These are phyloP conservation scores for Cenopis cana DNA, from an alignment of 2,888 invertebrate species.

Conservation along the genomic window DNA sequence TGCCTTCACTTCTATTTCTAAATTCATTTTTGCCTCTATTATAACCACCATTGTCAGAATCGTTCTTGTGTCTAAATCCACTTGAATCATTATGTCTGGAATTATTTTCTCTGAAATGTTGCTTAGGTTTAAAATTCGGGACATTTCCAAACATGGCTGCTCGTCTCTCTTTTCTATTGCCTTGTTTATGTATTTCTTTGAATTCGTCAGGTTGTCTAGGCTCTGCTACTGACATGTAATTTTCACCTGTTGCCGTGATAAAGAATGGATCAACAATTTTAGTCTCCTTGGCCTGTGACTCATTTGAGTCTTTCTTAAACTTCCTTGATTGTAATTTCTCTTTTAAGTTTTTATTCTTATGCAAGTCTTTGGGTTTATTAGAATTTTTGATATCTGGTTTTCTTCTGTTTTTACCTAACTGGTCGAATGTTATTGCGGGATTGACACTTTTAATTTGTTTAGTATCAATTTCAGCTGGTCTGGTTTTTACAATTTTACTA, in stretches of 20 bases:
- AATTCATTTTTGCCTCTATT: conserved; percentile 44
- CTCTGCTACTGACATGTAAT: conserved; percentile 77
- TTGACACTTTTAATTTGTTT: conserved; percentile 36
- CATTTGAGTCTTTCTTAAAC: conserved; percentile 63
- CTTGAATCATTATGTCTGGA: conserved; percentile 50
- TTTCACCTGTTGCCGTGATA: conserved; percentile 74
- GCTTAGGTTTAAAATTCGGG: conserved; percentile 65
- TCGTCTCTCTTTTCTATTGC: conserved; percentile 75
- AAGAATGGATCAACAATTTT: conserved; percentile 81
- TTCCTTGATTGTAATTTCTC: conserved; percentile 69
- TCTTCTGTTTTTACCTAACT: conserved; percentile 41
- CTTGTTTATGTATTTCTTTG: conserved; percentile 73
- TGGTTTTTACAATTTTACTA: conserved; percentile 22
- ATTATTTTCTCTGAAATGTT: conserved; percentile 51
- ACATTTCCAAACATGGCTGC: conserved; percentile 79
- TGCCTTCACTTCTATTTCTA: conserved; percentile 27
- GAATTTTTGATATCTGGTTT: conserved; percentile 39
- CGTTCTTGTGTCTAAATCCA: conserved; percentile 45
- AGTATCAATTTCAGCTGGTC: conserved; percentile 33
- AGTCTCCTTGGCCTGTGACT: conserved; percentile 51
- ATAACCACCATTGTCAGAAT: conserved; percentile 43
- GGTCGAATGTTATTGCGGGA: conserved; percentile 14
- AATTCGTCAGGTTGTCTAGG: conserved; percentile 77
- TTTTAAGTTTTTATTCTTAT: conserved; percentile 73
- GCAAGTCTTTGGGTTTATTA: conserved; percentile 62